These are phyloP conservation scores for Platysteira castanea DNA, from an alignment of 2,113 vertebrate species.

Conservation along the genomic window DNA sequence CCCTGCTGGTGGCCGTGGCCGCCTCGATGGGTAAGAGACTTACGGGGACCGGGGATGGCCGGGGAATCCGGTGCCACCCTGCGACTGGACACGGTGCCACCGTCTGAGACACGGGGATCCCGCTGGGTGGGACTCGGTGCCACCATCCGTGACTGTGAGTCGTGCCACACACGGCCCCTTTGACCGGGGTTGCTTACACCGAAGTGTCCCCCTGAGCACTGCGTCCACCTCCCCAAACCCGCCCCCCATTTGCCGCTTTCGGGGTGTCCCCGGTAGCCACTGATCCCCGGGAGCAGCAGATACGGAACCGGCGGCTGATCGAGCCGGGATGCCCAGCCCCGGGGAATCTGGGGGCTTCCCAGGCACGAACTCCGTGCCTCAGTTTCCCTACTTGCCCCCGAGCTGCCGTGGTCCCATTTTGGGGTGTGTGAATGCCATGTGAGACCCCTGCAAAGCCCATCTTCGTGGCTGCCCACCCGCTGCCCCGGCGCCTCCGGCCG, in stretches of 20 bases:
- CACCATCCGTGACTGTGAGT: neutral
- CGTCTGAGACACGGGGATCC: too few species aligned
- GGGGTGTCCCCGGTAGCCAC: neutral
- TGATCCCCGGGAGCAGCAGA: neutral
- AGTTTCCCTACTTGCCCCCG: neutral
- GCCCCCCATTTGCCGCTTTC: neutral
- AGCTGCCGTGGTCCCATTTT: neutral
- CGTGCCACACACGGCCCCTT: neutral
- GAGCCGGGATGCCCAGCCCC: neutral
- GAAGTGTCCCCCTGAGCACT: neutral
- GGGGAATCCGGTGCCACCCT: neutral
- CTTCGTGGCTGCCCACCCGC: neutral
- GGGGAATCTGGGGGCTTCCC: neutral
- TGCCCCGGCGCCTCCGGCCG: neutral
- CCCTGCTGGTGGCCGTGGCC: constrained; percentile 5
- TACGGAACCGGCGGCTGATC: neutral
- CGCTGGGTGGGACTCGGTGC: neutral
- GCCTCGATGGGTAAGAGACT: neutral
- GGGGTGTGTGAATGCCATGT: neutral
- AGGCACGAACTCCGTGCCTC: neutral
- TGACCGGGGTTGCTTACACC: neutral
- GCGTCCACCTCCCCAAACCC: neutral
- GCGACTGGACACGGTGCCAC: neutral
- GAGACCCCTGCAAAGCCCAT: neutral
- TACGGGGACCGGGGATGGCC: too few species aligned